Base-by-base conservation (phyloP, 2,888 invertebrate species). In the Pseudanteris insignis region DNA sequence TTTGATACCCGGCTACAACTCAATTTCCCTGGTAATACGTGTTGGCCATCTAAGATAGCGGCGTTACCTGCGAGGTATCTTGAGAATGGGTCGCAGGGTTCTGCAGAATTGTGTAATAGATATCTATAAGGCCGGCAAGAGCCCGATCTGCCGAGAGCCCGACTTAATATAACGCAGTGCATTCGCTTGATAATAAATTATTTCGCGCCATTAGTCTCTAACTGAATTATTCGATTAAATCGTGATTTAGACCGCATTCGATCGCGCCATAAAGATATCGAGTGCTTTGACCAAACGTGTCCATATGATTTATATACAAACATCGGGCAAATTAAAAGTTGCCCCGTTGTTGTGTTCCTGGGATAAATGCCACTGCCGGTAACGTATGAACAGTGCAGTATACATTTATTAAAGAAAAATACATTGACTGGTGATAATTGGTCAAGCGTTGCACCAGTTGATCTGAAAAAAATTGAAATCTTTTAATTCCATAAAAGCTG, bases 211-310 rank as follows among this genome's bases (percentile, higher is more conserved):
- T 67, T 69, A 66, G 69, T 66, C 66, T 54, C 61, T 53, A 63
- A 61, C 62, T 63, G 66, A 68, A 69, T 70, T 70, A 70, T 72
- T 70, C 70, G 69, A 73, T 73, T 72, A 70, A 73, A 75, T 70
- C 69, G 67, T 68, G 66, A 71, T 70, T 70, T 69, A 67, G 57
- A 59, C 55, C 38, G 62, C 40, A 37, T 40, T 61, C 44, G 64
- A 44, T 58, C 53, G 51, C 38, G 33, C 50, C 28, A 29, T 30
- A 10, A 51, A 47, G 62, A 58, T 59, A 62, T 32, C 34, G 28
- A 30, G 9, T 26, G 34, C 30, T 61, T 50, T 55, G 46, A 59
- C 41, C 51, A 33, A 37, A 36, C 14, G 41, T 41, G 44, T 55
- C 34, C 11, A 38, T 28, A 29, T 40, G 40, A 55, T 50, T 55